These are phyloP conservation scores for Neocrepidodera transversa DNA, from an alignment of 2,888 invertebrate species.

Conservation along the genomic window DNA sequence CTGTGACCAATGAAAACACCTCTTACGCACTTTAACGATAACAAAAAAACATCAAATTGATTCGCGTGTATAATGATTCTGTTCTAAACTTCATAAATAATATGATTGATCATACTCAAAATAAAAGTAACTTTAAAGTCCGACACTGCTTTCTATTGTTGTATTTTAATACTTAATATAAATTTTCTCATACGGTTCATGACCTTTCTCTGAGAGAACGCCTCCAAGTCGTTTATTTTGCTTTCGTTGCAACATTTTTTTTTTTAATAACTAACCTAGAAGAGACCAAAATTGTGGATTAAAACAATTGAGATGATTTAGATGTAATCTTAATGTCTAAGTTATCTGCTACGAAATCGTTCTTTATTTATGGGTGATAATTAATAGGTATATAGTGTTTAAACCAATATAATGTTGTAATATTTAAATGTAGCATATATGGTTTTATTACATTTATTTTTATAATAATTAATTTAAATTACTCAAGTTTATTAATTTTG, in stretches of 20 bases:
- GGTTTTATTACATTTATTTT: too few relatives aligned
- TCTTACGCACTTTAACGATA: too few relatives aligned
- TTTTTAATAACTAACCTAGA: background rate
- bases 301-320: constrained; percentile 11
- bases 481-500: too few relatives aligned
- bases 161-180: constrained; percentile 3
- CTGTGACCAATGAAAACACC: too few relatives aligned
- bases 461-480: too few relatives aligned
- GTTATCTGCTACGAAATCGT: background rate
- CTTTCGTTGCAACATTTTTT: constrained; percentile 8
- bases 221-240: background rate
- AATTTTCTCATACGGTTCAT: constrained; percentile 18
- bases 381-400: background rate
- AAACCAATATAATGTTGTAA: too few relatives aligned
- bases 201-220: constrained; percentile 7
- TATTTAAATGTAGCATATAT: too few relatives aligned
- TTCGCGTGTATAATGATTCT: too few relatives aligned
- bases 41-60: too few relatives aligned
- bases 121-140: too few relatives aligned
- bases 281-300: background rate
- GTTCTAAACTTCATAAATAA: too few relatives aligned
- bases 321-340: background rate
- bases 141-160: constrained; percentile 11
- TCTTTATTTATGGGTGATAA: background rate
- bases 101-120: too few relatives aligned